Evolutionary conservation across 2,113 vertebrate species (phyloP).

Genomic region (Eudyptes chrysolophus): DNA sequence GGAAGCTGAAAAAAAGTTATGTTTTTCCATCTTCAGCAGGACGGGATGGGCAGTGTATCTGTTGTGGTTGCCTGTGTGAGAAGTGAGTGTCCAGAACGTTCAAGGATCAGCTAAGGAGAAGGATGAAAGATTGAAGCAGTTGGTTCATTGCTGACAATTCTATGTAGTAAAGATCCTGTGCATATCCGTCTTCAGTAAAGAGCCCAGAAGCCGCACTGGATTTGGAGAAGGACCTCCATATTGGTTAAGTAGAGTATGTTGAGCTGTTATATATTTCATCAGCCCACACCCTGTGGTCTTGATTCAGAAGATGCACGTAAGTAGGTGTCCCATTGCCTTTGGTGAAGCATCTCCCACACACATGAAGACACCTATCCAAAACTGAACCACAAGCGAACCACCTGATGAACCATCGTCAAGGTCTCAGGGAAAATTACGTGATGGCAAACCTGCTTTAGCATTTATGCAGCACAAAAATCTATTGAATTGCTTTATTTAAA

Average conservation of each 20-base stretch:
- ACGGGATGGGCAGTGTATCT: background rate
- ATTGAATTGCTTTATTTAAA: background rate
- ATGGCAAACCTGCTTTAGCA: background rate
- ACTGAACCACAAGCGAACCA: background rate
- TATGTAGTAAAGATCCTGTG: background rate
- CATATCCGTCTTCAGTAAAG: background rate
- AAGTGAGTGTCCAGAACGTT: background rate
- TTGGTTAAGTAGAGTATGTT: background rate
- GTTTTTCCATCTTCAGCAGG: background rate
- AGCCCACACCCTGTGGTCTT: too few species aligned
- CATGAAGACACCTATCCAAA: background rate
- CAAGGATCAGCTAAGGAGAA: background rate
- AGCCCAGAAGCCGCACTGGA: background rate
- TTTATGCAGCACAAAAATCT: background rate
- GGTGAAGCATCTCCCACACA: background rate
- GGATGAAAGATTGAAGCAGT: background rate
- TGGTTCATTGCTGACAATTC: background rate
- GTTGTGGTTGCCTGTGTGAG: background rate
- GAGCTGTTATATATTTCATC: background rate
- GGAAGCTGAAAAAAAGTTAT: background rate
- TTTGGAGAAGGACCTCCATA: background rate
- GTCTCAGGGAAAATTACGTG: background rate
- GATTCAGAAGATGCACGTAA: background rate
- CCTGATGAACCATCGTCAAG: background rate
- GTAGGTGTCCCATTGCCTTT: background rate